These are phyloP conservation scores for Aplidium turbinatum DNA, from an alignment of 23 tunicate species.

Conservation along the genomic window DNA sequence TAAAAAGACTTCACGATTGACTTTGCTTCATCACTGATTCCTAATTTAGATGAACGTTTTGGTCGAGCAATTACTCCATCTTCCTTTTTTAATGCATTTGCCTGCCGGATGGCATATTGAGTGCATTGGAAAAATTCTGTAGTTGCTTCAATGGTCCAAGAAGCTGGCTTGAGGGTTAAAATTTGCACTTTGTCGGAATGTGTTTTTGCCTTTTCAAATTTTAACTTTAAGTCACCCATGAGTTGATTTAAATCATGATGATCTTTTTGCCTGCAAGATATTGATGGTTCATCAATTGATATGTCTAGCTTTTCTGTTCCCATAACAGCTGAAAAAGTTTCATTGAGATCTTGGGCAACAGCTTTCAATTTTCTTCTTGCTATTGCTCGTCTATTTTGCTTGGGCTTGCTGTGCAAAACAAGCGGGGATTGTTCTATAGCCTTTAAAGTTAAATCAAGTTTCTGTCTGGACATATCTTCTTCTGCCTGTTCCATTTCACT, in stretches of 20 bases:
- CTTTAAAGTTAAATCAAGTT: conserved; percentile 4
- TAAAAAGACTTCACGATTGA: not conserved
- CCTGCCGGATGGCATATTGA: not conserved
- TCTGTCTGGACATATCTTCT: not conserved
- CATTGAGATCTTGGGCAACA: conserved; percentile 9
- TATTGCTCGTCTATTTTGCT: not conserved
- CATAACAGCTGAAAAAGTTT: conserved; percentile 12
- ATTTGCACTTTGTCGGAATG: conserved; percentile 4
- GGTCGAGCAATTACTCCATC: conserved; percentile 10
- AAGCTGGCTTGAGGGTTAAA: conserved; percentile 15
- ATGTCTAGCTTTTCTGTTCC: not conserved
- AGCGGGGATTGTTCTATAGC: conserved; percentile 11
- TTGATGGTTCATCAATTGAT: not conserved
- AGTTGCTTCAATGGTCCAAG: conserved; percentile 12
- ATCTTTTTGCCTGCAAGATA: not conserved
- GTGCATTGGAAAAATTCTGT: conserved; percentile 3
- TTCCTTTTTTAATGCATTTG: conserved; percentile 7
- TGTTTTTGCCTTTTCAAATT: conserved; percentile 2
- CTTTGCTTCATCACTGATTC: conserved; percentile 4
- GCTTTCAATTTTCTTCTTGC: conserved; percentile 3
- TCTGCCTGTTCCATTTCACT: conserved; percentile 6
- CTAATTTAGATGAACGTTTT: not conserved
- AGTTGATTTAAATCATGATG: conserved; percentile 7
- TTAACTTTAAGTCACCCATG: not conserved
- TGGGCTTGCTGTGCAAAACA: conserved; percentile 16